These are phyloP conservation scores for Chaenodraco wilsoni DNA, from an alignment of 2,797 vertebrate species.

Conservation along the genomic window DNA sequence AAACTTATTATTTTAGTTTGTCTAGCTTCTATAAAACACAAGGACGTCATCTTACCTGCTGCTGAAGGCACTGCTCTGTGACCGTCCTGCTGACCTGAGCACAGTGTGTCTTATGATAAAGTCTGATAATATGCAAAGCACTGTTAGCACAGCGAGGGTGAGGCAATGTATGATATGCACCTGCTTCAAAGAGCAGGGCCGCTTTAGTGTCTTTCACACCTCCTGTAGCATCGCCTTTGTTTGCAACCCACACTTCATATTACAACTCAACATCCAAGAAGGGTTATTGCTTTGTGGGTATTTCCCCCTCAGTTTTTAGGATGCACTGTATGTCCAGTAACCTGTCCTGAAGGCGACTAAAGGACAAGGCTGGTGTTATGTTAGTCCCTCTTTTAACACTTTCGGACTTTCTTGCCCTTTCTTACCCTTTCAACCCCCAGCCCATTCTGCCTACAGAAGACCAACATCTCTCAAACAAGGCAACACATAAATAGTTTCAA, in stretches of 20 bases:
- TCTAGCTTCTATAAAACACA: not conserved
- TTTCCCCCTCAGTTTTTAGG: not conserved
- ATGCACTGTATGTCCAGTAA: not conserved
- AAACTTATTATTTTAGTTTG: accelerated
- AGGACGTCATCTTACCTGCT: conserved; percentile 54
- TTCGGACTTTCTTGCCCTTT: not conserved
- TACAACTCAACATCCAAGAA: not conserved
- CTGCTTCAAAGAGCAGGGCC: not conserved
- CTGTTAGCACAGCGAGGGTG: not conserved
- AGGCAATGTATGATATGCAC: not conserved
- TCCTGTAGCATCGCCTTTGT: not conserved
- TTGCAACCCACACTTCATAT: too few species aligned
- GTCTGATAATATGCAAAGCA: conserved; percentile 66
- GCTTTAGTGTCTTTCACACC: not conserved
- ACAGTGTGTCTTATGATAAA: not conserved
- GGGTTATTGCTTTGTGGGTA: not conserved
- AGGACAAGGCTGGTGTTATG: too few species aligned
- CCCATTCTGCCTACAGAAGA: not conserved
- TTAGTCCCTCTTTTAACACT: too few species aligned
- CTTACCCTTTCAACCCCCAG: not conserved
- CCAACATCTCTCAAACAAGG: too few species aligned
- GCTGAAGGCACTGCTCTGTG: not conserved
- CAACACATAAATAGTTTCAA: too few species aligned
- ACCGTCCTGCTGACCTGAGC: conserved; percentile 1
- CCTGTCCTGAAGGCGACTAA: not conserved